Conservation (phyloP, 1,140 invertebrate genomes). For the Heterodera carotae region DNA sequence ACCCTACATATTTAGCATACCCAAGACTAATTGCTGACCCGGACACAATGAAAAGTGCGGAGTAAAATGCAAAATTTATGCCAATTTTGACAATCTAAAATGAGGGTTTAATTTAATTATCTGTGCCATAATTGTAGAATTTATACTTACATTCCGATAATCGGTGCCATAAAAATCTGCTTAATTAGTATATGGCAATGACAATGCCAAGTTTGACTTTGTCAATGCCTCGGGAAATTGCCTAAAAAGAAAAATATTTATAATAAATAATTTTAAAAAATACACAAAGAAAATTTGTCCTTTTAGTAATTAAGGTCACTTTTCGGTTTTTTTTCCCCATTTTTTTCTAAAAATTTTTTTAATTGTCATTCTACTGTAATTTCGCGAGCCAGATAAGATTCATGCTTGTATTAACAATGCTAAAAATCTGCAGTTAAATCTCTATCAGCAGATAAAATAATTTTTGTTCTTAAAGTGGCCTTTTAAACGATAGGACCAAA, state of each 20-base stretch:
- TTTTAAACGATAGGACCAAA: neutral
- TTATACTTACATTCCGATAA: constrained; percentile 28
- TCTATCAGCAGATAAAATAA: too few relatives aligned
- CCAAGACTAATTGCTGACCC: constrained; percentile 16
- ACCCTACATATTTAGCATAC: too few relatives aligned
- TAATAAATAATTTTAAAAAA: neutral
- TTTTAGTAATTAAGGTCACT: too few relatives aligned
- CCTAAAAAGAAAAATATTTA: neutral
- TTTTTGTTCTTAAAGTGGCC: neutral
- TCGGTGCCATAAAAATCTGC: constrained; percentile 30
- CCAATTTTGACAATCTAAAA: constrained; percentile 27
- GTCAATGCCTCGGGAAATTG: constrained; percentile 11
- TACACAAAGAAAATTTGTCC: neutral
- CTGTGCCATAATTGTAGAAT: neutral
- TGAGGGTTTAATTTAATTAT: neutral
- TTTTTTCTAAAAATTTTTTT: too few relatives aligned
- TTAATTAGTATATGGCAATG: constrained; percentile 18
- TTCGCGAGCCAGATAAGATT: too few relatives aligned
- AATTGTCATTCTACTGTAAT: neutral
- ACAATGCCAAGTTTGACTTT: constrained; percentile 17
- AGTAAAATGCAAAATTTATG: constrained; percentile 5
- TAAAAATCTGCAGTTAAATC: too few relatives aligned
- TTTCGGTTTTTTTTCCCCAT: too few relatives aligned
- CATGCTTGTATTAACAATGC: too few relatives aligned
- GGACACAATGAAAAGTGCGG: constrained; percentile 14